Conservation (phyloP, 2,888 invertebrate genomes). For the Stegana nigrithorax region DNA sequence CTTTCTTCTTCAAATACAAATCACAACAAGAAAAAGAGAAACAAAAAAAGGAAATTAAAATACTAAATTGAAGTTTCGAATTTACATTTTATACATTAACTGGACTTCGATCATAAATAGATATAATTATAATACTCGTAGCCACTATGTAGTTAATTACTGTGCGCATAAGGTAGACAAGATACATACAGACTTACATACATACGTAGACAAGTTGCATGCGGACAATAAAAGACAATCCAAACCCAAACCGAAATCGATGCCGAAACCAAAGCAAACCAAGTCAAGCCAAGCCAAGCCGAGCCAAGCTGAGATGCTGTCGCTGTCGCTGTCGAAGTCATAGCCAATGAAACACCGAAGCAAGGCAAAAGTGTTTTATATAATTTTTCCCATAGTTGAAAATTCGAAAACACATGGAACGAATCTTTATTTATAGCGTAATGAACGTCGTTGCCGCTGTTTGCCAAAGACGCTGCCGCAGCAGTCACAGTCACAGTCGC, state of each 20-base stretch:
- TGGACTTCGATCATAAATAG: slow-evolving; percentile 6
- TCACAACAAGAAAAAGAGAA: too few species aligned
- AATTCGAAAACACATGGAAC: slow-evolving; percentile 41
- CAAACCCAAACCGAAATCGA: slow-evolving; percentile 1
- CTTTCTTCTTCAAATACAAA: too few species aligned
- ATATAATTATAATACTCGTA: slow-evolving; percentile 11
- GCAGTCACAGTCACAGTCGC: too few species aligned
- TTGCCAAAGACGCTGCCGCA: background rate
- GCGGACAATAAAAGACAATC: background rate
- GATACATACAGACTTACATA: background rate
- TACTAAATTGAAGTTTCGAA: slow-evolving; percentile 1
- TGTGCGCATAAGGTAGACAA: too few species aligned
- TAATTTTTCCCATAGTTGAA: slow-evolving; percentile 50
- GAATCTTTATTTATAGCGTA: slow-evolving; percentile 61
- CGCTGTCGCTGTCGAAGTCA: too few species aligned
- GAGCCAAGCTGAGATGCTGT: too few species aligned
- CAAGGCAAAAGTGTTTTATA: slow-evolving; percentile 46
- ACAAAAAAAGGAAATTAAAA: background rate
- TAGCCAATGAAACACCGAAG: too few species aligned
- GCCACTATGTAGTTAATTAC: background rate
- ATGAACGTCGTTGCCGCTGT: slow-evolving; percentile 44
- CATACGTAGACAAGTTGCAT: background rate
- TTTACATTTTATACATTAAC: background rate
- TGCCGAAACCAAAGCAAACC: too few species aligned
- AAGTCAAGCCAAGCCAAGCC: too few species aligned